These are phyloP conservation scores for Alethe castanea DNA, from an alignment of 2,113 vertebrate species.

Conservation along the genomic window DNA sequence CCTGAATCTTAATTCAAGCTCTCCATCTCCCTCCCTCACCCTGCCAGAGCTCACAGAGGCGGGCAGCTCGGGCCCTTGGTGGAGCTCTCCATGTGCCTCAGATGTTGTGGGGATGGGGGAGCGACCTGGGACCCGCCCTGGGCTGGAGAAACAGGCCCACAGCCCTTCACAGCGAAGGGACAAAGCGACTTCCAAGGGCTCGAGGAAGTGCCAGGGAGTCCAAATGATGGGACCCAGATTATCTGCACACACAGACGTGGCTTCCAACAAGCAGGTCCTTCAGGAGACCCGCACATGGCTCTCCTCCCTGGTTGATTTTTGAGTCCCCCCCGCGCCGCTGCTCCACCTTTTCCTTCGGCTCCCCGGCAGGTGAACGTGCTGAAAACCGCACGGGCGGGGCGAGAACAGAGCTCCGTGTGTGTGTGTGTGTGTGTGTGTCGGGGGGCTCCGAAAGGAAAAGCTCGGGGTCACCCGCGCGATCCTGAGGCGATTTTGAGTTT, in stretches of 20 bases:
- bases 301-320: background rate
- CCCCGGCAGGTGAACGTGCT: background rate
- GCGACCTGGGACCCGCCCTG: accelerated
- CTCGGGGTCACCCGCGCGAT: background rate
- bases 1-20: background rate
- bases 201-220: background rate
- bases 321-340: accelerated
- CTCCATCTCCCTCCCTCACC: background rate
- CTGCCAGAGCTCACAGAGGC: background rate
- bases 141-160: background rate
- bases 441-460: background rate
- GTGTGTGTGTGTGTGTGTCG: background rate
- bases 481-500: background rate
- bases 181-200: background rate
- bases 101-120: background rate
- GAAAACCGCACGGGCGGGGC: background rate
- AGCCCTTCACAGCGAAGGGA: background rate
- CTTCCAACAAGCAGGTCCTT: background rate
- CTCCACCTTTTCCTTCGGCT: background rate
- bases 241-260: background rate
- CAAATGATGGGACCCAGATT: no score
- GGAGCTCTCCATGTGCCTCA: background rate
- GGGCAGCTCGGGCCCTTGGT: background rate
- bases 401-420: background rate
- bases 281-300: background rate